Conservation (phyloP, 2,888 invertebrate genomes). For the Agrochola macilenta region DNA sequence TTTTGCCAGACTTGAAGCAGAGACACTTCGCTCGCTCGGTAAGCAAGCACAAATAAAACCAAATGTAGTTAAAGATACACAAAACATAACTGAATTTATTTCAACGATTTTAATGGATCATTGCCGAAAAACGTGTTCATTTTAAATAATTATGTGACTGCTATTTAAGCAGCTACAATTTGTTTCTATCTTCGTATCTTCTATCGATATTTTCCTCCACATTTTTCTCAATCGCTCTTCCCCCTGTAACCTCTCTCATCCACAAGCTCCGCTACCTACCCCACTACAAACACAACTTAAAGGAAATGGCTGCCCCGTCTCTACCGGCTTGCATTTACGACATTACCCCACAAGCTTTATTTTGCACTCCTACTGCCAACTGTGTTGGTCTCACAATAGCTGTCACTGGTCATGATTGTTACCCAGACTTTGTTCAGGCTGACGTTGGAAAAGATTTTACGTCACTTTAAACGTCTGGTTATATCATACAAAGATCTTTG, state of each 20-base stretch:
- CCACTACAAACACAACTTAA: conserved; percentile 49
- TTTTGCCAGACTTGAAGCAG: too few species aligned
- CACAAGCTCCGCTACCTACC: conserved; percentile 31
- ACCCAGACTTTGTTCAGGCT: conserved; percentile 61
- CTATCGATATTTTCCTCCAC: neutral
- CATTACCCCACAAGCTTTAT: conserved; percentile 73
- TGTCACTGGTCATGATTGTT: conserved; percentile 70
- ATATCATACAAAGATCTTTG: conserved; percentile 39
- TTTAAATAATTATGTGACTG: neutral
- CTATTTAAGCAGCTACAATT: neutral
- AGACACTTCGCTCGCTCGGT: too few species aligned
- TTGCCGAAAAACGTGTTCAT: neutral
- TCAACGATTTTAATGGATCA: neutral
- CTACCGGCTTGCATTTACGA: conserved; percentile 71
- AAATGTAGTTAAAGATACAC: neutral
- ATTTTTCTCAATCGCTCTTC: neutral
- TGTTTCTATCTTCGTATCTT: too few species aligned
- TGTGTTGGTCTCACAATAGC: conserved; percentile 67
- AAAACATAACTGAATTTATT: neutral
- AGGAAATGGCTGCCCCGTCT: conserved; percentile 65
- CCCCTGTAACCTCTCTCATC: neutral
- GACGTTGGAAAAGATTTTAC: conserved; percentile 55
- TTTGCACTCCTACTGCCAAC: conserved; percentile 67
- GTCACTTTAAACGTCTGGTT: conserved; percentile 60
- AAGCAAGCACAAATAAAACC: neutral